Conservation (phyloP, 2,113 vertebrate species). For the Esox niger region DNA sequence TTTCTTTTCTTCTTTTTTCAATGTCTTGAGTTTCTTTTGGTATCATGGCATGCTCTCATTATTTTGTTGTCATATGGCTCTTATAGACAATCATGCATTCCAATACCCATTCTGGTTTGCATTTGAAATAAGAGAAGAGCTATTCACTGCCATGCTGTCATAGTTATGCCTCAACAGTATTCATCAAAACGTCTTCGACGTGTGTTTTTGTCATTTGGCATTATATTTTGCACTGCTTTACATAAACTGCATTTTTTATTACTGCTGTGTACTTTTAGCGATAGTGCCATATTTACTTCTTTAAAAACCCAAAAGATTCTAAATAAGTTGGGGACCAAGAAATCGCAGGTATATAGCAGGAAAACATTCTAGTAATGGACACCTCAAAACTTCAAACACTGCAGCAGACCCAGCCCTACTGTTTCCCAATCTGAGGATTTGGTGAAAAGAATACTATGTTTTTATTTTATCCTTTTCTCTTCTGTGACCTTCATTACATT, state of each 20-base stretch:
- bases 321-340: background rate
- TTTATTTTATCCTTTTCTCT: background rate
- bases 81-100: conserved; percentile 2
- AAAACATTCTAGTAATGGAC: background rate
- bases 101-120: background rate
- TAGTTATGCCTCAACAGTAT: background rate
- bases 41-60: background rate
- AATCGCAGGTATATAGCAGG: background rate
- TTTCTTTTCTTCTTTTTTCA: background rate
- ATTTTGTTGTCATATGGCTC: background rate
- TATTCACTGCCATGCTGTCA: background rate
- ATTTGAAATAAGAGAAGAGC: background rate
- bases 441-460: background rate
- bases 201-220: background rate
- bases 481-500: background rate
- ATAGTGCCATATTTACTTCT: background rate
- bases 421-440: background rate
- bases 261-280: background rate
- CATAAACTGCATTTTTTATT: background rate
- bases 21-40: background rate
- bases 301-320: background rate
- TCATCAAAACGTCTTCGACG: background rate
- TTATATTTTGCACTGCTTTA: background rate
- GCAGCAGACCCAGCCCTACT: background rate
- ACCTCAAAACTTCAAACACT: background rate